Percentiles rank a stretch among this genome's conserved stretches.
These are phyloP conservation scores for Diogma glabrata DNA, from an alignment of 2,888 invertebrate genomes.

Conservation along the genomic window DNA sequence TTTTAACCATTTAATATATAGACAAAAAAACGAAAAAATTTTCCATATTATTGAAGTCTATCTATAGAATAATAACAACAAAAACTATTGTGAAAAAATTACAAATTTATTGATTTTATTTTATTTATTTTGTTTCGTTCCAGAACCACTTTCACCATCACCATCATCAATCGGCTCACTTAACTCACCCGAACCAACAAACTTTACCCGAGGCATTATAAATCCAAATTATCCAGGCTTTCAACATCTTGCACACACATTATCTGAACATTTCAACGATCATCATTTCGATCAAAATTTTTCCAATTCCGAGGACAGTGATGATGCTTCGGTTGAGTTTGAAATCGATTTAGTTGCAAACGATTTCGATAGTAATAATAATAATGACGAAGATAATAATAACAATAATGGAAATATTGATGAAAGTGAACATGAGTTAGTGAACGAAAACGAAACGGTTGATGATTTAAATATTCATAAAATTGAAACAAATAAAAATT, in stretches of 20 bases:
- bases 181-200: constrained; percentile 24
- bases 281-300: constrained; percentile 33
- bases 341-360: constrained; percentile 27
- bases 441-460: constrained; percentile 21
- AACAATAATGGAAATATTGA: constrained; percentile 38
- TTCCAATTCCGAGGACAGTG: constrained; percentile 27
- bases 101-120: too few relatives aligned
- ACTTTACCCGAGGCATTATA: constrained; percentile 56
- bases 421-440: constrained; percentile 26
- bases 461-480: constrained; percentile 12
- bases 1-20: too few relatives aligned
- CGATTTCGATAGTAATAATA: constrained; percentile 18
- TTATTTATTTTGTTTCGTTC: not conserved
- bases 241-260: constrained; percentile 65
- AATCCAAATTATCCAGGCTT: constrained; percentile 79
- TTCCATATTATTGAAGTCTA: too few relatives aligned
- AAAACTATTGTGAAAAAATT: too few relatives aligned
- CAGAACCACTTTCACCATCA: constrained; percentile 19
- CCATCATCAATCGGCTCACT: constrained; percentile 20
- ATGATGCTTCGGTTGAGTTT: constrained; percentile 31
- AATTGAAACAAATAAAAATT: constrained; percentile 13
- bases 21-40: too few relatives aligned
- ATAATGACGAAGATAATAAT: constrained; percentile 38
- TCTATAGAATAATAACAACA: too few relatives aligned
- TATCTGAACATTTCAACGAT: constrained; percentile 37